These are phyloP conservation scores for Hypomesus transpacificus DNA, from an alignment of 2,113 vertebrate genomes.

Conservation along the genomic window DNA sequence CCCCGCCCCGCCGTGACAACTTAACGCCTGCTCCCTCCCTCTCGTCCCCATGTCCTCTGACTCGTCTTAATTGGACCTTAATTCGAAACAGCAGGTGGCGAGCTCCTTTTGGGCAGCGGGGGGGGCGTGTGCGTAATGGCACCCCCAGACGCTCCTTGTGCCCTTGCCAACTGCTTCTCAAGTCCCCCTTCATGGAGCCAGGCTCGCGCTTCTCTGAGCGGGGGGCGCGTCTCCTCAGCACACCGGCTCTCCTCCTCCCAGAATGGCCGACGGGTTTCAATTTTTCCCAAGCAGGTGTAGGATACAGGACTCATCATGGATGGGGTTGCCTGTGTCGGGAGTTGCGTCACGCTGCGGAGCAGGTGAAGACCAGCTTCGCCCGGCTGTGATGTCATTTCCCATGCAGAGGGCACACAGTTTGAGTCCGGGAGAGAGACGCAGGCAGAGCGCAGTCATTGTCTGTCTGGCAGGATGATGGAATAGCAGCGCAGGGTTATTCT, in stretches of 20 bases:
- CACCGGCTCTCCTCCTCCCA: too few relatives aligned
- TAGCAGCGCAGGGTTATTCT: slow-evolving; percentile 1
- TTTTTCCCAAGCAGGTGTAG: neutral
- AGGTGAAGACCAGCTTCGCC: too few relatives aligned
- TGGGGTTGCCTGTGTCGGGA: too few relatives aligned
- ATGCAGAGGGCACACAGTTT: too few relatives aligned
- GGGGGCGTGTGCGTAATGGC: slow-evolving; percentile 34
- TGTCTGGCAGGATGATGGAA: neutral
- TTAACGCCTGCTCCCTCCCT: neutral
- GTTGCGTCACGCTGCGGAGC: too few relatives aligned
- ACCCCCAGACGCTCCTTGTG: neutral
- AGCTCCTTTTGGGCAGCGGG: slow-evolving; percentile 22
- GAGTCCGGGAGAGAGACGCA: too few relatives aligned
- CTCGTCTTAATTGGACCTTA: slow-evolving; percentile 40
- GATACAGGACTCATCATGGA: neutral
- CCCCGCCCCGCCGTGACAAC: neutral
- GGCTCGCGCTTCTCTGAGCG: too few relatives aligned
- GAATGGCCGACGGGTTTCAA: too few relatives aligned
- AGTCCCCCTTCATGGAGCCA: neutral
- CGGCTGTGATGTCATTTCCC: too few relatives aligned
- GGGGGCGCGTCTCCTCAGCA: too few relatives aligned
- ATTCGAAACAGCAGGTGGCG: slow-evolving; percentile 57
- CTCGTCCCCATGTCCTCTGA: slow-evolving; percentile 19
- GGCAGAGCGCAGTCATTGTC: too few relatives aligned
- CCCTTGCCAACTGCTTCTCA: slow-evolving; percentile 28